A percentile compares a stretch with the other conserved stretches of the same genome.
Evolutionary conservation across 2,113 vertebrate genomes (phyloP).

Genomic region (Syngnathus typhle): DNA sequence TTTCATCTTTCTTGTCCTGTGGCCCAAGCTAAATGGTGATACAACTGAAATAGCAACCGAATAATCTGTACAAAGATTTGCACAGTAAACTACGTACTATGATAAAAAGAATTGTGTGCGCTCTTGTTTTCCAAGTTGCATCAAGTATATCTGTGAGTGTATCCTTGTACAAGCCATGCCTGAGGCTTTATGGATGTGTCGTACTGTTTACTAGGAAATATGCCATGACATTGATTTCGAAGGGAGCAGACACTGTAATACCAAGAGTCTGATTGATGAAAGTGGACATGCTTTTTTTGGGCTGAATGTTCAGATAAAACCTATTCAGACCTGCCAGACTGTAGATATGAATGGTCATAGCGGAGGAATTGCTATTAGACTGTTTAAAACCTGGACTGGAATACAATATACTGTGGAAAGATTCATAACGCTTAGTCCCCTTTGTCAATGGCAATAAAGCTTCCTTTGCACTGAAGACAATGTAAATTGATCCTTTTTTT

Average conservation of each 20-base stretch:
- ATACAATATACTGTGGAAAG: conserved; percentile 44
- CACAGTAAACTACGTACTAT: conserved; percentile 38
- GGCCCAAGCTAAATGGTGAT: conserved; percentile 30
- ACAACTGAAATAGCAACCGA: conserved; percentile 50
- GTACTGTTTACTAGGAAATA: conserved; percentile 61
- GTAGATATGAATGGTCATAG: conserved; percentile 26
- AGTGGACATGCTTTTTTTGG: conserved; percentile 26
- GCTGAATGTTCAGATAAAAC: conserved; percentile 19
- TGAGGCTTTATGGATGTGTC: conserved; percentile 66
- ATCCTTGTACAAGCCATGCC: conserved; percentile 67
- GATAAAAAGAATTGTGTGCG: conserved; percentile 47
- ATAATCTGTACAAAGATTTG: conserved; percentile 41
- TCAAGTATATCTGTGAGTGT: conserved; percentile 60
- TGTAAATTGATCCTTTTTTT: neutral
- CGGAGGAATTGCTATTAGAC: conserved; percentile 37
- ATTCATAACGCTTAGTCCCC: conserved; percentile 50
- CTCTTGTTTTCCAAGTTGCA: conserved; percentile 54
- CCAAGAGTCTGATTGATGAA: neutral
- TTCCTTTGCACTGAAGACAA: conserved; percentile 61
- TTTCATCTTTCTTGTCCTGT: conserved; percentile 28
- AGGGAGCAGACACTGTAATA: conserved; percentile 9
- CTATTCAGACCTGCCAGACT: conserved; percentile 31
- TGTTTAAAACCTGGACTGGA: conserved; percentile 48
- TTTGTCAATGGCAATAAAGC: conserved; percentile 75
- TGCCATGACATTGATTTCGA: conserved; percentile 55